phyloP scores from a whole-genome alignment of 2,888 invertebrate species.

The Plagiodera versicolora region DNA sequence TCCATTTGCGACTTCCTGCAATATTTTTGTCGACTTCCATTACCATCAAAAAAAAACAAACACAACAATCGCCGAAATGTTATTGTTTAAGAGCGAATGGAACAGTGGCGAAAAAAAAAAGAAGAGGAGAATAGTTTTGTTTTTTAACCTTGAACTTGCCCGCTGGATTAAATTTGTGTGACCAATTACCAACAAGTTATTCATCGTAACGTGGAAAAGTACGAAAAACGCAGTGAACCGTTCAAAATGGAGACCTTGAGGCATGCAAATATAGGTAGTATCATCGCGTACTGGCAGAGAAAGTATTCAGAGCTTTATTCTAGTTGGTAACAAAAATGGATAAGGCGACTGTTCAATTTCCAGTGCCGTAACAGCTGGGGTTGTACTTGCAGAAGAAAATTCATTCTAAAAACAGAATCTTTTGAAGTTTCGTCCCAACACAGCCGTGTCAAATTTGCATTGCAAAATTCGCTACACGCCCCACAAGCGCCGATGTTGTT shows the following conservation, averaged over 20 bases:
- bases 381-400: no score
- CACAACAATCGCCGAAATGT: conserved; percentile 1
- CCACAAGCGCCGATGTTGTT: background rate
- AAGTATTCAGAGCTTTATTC: no score
- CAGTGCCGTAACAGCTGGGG: no score
- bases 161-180: conserved; percentile 1
- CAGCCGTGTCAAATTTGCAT: background rate
- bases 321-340: no score
- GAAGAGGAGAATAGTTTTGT: background rate
- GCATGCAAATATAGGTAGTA: background rate
- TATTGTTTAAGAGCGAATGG: background rate
- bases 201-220: background rate
- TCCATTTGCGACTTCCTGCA: no score
- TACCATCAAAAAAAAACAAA: background rate
- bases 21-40: no score
- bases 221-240: background rate
- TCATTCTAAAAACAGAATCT: no score
- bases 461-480: no score
- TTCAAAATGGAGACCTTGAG: background rate
- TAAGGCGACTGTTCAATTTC: no score
- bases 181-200: background rate
- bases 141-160: conserved; percentile 11
- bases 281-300: no score
- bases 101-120: no score
- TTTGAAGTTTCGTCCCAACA: no score